Evolutionary conservation across 2,113 vertebrate genomes (phyloP), one percentile per base, ranked within the genome.

Genomic region (Oxyruncus cristatus): DNA sequence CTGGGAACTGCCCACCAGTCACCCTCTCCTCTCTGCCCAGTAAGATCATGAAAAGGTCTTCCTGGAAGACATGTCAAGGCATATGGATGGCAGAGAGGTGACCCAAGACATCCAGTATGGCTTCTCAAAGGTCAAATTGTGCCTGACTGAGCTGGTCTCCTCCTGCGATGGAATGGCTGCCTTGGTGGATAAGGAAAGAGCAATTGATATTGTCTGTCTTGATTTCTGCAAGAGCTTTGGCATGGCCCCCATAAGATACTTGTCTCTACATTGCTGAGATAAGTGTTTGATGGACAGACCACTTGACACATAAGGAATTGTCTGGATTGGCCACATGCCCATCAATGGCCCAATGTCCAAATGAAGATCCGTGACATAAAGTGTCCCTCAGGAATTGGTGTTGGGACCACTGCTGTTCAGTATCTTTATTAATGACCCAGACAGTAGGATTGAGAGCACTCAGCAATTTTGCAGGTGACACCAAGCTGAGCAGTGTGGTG

Each of bases 1-100:
- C 6, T 20, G 16, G 6, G 6, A 35, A 20, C 47, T 35, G 33
- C 9, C 3, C 6, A 9, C 5, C 0, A 0, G 22, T n/a, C 33
- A 63, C 12, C 1, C 8, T 66, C 17, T 84, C 33, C 68, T 66
- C 42, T 17, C 3, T 66, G 28, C 24, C 27, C 2, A 5, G 7
- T 47, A 14, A 55, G 17, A 53, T 49, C 32, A 52, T 15, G 18
- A 28, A 20, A 47, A 72, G 14, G 18, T 35, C 10, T 63, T 68
- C 6, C 20, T 58, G 27, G 46, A 66, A 50, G 30, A 82, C 9
- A 28, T 19, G 8, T 41, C 26, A 65, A 76, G 8, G 15, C 12
- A 32, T 30, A 21, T 23, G 8, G 16, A 19, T 35, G 4, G 7
- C 12, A 47, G 5, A 3, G 14, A 62, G 9, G 23, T 47, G 24